phyloP scores from a whole-genome alignment of 2,797 vertebrate species.

The Sebastes alutus region DNA sequence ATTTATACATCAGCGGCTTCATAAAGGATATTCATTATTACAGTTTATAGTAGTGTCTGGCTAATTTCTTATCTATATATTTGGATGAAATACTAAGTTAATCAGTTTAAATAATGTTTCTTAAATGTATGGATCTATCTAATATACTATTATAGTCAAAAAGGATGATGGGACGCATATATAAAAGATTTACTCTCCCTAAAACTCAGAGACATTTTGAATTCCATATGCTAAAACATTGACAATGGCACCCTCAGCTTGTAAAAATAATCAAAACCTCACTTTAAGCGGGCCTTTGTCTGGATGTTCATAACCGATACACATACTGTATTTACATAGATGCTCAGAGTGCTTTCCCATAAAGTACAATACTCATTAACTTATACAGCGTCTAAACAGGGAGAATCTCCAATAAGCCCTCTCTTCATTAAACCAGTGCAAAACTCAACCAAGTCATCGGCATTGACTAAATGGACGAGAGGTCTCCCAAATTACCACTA shows the following conservation, averaged over 20 bases:
- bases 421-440: slow-evolving; percentile 75
- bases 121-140: slow-evolving; percentile 77
- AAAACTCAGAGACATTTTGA: slow-evolving; percentile 56
- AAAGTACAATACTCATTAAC: slow-evolving; percentile 67
- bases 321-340: slow-evolving; percentile 76
- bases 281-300: slow-evolving; percentile 62
- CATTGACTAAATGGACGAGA: slow-evolving; percentile 60
- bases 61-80: slow-evolving; percentile 75
- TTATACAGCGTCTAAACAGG: slow-evolving; percentile 69
- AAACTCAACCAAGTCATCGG: slow-evolving; percentile 64
- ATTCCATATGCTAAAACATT: slow-evolving; percentile 58
- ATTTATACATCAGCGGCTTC: slow-evolving; percentile 69
- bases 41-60: slow-evolving; percentile 72
- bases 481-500: slow-evolving; percentile 65
- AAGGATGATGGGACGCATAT: slow-evolving; percentile 66
- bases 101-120: slow-evolving; percentile 80
- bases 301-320: slow-evolving; percentile 57
- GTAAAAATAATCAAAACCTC: slow-evolving; percentile 71
- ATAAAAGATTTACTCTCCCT: slow-evolving; percentile 73
- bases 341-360: slow-evolving; percentile 68
- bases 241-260: slow-evolving; percentile 61
- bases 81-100: slow-evolving; percentile 77
- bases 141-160: slow-evolving; percentile 75
- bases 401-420: slow-evolving; percentile 66
- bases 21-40: slow-evolving; percentile 74